Evolutionary conservation across 1,140 invertebrate genomes (phyloP).

Genomic region (Matsumurasca onukii): DNA sequence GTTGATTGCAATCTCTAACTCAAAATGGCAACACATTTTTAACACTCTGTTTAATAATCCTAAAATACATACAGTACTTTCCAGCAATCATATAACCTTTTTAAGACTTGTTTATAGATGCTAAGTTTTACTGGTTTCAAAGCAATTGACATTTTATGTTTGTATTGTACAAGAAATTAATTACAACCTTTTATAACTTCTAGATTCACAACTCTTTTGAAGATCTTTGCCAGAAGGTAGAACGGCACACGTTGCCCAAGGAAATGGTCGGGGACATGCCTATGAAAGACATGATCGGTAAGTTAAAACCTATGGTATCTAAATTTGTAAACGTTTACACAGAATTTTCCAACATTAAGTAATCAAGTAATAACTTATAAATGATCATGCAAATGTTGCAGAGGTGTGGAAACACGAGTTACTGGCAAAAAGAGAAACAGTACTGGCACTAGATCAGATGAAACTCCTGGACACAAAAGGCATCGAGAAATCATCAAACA

Average conservation of each 20-base stretch:
- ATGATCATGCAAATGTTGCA: conserved; percentile 40
- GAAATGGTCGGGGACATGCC: conserved; percentile 80
- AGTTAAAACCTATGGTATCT: conserved; percentile 32
- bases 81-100: no score
- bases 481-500: conserved; percentile 36
- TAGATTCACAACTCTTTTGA: conserved; percentile 71
- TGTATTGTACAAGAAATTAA: no score
- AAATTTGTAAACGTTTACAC: neutral
- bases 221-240: conserved; percentile 64
- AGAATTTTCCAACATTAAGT: neutral
- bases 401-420: conserved; percentile 65
- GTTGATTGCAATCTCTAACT: no score
- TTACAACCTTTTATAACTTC: no score
- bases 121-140: no score
- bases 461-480: conserved; percentile 41
- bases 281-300: conserved; percentile 79
- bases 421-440: conserved; percentile 59
- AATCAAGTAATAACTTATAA: neutral
- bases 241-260: conserved; percentile 67
- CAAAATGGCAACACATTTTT: no score
- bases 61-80: no score
- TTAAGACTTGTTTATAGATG: no score
- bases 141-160: no score
- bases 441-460: conserved; percentile 79
- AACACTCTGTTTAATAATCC: no score